Conservation (phyloP, 37 sponge, comb jelly and placozoan species). For the Hormiphora californensis region DNA sequence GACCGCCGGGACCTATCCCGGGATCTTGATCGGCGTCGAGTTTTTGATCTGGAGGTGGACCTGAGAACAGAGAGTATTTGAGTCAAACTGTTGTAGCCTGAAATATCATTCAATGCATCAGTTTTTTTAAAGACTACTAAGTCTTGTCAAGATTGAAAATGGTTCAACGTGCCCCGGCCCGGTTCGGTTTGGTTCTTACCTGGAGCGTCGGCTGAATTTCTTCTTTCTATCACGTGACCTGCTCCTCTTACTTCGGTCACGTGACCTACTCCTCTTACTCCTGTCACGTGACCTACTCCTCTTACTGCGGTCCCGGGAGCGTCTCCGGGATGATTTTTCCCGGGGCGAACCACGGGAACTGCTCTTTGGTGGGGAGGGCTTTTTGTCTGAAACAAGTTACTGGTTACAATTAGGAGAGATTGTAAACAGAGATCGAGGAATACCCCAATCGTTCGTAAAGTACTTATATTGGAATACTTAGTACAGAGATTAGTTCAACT, state of each 20-base stretch:
- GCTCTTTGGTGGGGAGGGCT: neutral
- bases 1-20: constrained; percentile 5
- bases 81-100: too few species aligned
- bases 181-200: too few species aligned
- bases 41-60: neutral
- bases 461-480: too few species aligned
- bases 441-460: neutral
- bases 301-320: neutral
- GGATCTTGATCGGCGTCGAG: neutral
- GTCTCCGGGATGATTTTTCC: neutral
- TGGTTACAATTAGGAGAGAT: neutral
- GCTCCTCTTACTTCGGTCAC: neutral
- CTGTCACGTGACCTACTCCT: constrained; percentile 2
- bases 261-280: neutral
- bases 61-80: too few species aligned
- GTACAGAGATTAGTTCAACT: too few species aligned
- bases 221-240: constrained; percentile 43
- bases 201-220: neutral
- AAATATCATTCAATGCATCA: neutral
- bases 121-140: neutral
- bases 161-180: too few species aligned
- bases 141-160: too few species aligned
- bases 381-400: neutral
- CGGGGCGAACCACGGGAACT: neutral
- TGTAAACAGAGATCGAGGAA: neutral